A percentile compares a stretch with the other conserved stretches of the same genome.
These are phyloP conservation scores for Drosophila borealis DNA, from an alignment of 2,888 invertebrate genomes.

Conservation along the genomic window DNA sequence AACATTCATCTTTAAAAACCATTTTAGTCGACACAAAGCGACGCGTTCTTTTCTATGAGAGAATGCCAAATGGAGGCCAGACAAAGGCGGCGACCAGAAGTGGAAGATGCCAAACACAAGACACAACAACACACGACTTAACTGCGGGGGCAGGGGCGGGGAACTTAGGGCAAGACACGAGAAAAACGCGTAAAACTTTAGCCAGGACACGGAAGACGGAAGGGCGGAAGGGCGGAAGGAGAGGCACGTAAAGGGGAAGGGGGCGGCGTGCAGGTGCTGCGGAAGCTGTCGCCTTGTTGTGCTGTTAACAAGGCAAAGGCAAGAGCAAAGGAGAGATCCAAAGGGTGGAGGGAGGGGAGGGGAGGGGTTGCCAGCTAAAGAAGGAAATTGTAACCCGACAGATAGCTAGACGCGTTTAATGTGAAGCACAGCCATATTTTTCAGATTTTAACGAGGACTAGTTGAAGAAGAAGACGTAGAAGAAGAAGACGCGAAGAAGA, in stretches of 20 bases:
- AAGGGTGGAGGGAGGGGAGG: background rate
- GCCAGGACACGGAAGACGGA: conserved; percentile 21
- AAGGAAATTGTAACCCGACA: conserved; percentile 75
- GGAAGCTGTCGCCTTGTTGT: conserved; percentile 50
- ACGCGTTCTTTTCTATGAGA: conserved; percentile 52
- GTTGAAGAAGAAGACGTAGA: conserved; percentile 22
- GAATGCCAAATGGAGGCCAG: conserved; percentile 6
- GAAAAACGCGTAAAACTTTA: conserved; percentile 56
- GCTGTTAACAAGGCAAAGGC: conserved; percentile 70
- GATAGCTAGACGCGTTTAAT: conserved; percentile 66
- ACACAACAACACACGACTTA: conserved; percentile 26
- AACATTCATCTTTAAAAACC: conserved; percentile 75
- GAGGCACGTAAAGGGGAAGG: too few species aligned
- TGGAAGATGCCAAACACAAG: conserved; percentile 16
- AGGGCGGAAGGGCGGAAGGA: background rate
- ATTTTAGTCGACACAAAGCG: conserved; percentile 75
- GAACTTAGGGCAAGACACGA: conserved; percentile 13
- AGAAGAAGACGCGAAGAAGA: background rate
- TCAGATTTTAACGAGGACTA: conserved; percentile 69
- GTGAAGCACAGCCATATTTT: conserved; percentile 73
- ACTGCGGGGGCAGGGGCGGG: background rate
- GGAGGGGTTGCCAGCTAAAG: conserved; percentile 27
- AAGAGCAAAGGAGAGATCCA: conserved; percentile 13
- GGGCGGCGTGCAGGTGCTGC: conserved; percentile 19
- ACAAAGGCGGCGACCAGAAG: conserved; percentile 36